Evolutionary conservation across 1,140 invertebrate genomes (phyloP).

Genomic region (Pseudobourletiella spinata): DNA sequence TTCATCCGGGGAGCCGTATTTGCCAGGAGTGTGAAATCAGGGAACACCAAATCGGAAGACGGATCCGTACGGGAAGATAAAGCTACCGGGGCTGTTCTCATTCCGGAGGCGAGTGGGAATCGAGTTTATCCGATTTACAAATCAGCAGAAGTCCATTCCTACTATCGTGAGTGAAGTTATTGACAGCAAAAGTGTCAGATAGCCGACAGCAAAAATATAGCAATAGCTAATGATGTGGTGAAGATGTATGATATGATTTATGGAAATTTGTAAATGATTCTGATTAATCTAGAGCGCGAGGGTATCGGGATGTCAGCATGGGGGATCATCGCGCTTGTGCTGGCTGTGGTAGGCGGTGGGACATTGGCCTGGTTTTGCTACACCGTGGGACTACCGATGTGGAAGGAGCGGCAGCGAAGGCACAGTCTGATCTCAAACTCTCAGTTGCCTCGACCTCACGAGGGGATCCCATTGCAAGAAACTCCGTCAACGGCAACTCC

Average conservation of each 20-base stretch:
- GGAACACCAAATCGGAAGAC: background rate
- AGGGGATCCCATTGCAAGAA: constrained; percentile 23
- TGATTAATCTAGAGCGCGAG: constrained; percentile 12
- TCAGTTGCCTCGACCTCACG: background rate
- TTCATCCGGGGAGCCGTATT: too few species aligned
- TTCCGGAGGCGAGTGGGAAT: constrained; percentile 1
- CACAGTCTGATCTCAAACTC: background rate
- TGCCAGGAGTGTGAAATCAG: too few species aligned
- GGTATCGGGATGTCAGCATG: constrained; percentile 27
- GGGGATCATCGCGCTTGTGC: constrained; percentile 16
- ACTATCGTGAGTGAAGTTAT: background rate
- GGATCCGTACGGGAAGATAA: background rate
- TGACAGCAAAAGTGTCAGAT: too few species aligned
- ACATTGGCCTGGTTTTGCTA: constrained; percentile 24
- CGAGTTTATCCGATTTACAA: background rate
- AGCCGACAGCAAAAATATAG: too few species aligned
- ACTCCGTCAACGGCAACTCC: constrained; percentile 27
- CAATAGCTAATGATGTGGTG: background rate
- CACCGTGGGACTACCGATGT: constrained; percentile 22
- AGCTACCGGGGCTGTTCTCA: background rate
- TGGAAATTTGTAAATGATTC: background rate
- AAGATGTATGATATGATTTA: background rate
- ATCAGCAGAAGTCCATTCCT: constrained; percentile 1
- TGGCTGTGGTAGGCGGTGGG: constrained; percentile 21
- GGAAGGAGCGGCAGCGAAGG: constrained; percentile 15